These are phyloP conservation scores for Lytechinus pictus DNA, from an alignment of 35 echinoderm and acorn worm species.

Conservation along the genomic window DNA sequence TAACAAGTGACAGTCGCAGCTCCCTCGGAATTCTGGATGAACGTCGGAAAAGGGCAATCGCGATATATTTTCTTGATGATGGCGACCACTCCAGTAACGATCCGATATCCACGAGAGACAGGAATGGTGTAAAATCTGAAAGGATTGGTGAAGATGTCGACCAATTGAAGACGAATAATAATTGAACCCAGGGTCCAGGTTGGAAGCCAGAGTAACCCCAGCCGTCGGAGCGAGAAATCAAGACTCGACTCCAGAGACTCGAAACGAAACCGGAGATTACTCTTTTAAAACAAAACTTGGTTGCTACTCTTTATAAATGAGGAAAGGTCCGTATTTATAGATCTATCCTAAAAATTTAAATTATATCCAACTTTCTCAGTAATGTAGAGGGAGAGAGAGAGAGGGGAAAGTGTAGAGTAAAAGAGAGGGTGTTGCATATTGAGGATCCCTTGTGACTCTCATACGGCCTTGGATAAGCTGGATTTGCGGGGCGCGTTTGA, in stretches of 20 bases:
- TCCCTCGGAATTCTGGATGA: background rate
- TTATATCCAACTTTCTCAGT: conserved; percentile 23
- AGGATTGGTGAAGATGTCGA: background rate
- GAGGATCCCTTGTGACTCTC: conserved; percentile 9
- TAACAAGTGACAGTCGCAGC: background rate
- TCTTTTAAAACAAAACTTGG: background rate
- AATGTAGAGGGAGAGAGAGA: background rate
- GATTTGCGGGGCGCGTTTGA: conserved; percentile 25
- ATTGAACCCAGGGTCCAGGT: background rate
- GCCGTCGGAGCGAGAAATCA: background rate
- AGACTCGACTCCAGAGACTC: background rate
- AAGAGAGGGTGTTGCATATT: conserved; percentile 25
- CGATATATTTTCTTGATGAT: background rate
- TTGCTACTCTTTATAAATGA: background rate
- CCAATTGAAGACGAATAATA: background rate
- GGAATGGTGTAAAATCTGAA: background rate
- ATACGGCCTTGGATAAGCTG: conserved; percentile 41
- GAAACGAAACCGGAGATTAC: conserved; percentile 16
- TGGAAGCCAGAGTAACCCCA: background rate
- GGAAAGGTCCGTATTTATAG: conserved; percentile 31
- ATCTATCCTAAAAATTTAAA: conserved; percentile 41
- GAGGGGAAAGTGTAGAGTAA: background rate
- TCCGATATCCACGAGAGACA: background rate
- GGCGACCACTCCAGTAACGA: background rate
- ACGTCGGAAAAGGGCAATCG: background rate